These are phyloP conservation scores for Telmatherina bonti DNA, from an alignment of 2,797 vertebrate genomes.

Conservation along the genomic window DNA sequence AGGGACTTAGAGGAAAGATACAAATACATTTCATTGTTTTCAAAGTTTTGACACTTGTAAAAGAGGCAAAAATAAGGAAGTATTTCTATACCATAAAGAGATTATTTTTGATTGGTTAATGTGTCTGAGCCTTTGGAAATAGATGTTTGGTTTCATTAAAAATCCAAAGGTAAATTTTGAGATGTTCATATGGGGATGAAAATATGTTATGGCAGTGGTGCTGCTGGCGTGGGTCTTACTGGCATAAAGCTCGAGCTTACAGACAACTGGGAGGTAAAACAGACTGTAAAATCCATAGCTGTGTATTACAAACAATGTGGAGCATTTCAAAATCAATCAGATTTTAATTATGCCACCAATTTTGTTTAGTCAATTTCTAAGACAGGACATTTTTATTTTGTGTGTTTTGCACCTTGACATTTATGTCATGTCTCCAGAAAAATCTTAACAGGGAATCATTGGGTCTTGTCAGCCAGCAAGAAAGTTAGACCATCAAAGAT, in stretches of 20 bases:
- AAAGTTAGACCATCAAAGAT: slow-evolving; percentile 80
- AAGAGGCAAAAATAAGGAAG: neutral
- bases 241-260: no score
- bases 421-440: slow-evolving; percentile 60
- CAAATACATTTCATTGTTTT: no score
- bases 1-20: neutral
- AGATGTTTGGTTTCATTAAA: neutral
- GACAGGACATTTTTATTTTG: slow-evolving; percentile 53
- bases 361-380: slow-evolving; percentile 33
- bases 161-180: neutral
- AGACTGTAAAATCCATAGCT: neutral
- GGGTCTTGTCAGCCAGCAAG: slow-evolving; percentile 69
- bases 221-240: no score
- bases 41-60: neutral
- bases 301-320: neutral
- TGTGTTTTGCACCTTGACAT: slow-evolving; percentile 58
- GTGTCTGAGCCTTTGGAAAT: neutral
- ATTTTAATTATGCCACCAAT: no score
- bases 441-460: slow-evolving; percentile 67
- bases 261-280: neutral
- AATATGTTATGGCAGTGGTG: neutral
- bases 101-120: neutral
- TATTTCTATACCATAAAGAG: neutral
- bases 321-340: neutral
- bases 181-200: neutral